Evolutionary conservation across 2,113 vertebrate genomes (phyloP).

Genomic region (Romanogobio albipinnatus): DNA sequence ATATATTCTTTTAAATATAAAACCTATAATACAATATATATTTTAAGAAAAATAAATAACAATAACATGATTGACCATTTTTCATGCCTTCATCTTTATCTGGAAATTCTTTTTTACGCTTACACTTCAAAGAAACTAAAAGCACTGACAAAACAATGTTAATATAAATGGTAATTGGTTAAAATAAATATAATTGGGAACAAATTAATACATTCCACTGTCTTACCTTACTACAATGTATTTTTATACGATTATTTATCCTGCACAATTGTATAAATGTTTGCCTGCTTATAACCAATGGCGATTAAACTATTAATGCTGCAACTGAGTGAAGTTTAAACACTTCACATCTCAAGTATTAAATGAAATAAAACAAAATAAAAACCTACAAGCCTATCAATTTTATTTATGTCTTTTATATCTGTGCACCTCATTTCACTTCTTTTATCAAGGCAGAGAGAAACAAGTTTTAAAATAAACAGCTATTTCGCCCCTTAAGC

Average conservation of each 20-base stretch:
- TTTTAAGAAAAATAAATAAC: background rate
- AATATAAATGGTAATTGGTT: background rate
- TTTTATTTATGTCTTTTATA: background rate
- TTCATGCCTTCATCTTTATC: background rate
- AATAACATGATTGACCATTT: background rate
- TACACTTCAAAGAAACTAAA: background rate
- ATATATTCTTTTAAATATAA: background rate
- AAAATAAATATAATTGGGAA: background rate
- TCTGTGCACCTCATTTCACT: slow-evolving; percentile 7
- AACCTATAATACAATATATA: background rate
- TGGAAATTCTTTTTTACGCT: background rate
- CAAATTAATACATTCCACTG: background rate
- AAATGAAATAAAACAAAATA: background rate
- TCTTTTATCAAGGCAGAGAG: slow-evolving; percentile 74
- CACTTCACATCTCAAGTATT: background rate
- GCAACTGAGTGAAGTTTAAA: background rate
- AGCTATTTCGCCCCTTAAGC: slow-evolving; percentile 84
- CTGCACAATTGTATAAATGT: background rate
- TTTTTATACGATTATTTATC: background rate
- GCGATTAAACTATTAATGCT: background rate
- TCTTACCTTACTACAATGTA: background rate
- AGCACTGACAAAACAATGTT: background rate
- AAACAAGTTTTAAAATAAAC: slow-evolving; percentile 86
- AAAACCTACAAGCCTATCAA: background rate
- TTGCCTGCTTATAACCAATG: background rate